Evolutionary conservation across 1,140 invertebrate genomes (phyloP).

Genomic region (Tyrophagus putrescentiae): DNA sequence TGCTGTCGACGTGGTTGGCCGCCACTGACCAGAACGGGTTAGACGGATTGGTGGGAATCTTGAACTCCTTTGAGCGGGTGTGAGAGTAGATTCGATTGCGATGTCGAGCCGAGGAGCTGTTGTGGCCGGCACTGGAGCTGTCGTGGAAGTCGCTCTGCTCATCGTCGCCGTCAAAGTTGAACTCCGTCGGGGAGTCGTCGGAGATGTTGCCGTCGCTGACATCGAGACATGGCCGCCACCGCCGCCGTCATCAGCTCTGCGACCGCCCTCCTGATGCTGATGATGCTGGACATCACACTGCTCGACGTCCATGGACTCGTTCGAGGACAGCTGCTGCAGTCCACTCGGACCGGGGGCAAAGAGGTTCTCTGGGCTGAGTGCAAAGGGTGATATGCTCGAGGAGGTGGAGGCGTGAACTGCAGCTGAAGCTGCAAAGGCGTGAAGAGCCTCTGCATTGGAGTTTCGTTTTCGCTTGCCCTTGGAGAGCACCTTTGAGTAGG

Average conservation of each 20-base stretch:
- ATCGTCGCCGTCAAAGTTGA: conserved; percentile 20
- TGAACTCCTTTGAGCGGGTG: conserved; percentile 10
- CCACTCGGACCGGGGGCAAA: no score
- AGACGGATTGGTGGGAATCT: neutral
- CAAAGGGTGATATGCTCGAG: neutral
- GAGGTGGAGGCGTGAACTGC: neutral
- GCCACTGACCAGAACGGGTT: conserved; percentile 18
- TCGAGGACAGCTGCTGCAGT: no score
- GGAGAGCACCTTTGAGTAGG: neutral
- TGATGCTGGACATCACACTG: neutral
- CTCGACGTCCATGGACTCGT: neutral
- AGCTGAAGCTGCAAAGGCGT: neutral
- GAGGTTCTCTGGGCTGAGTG: no score
- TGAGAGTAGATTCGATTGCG: neutral
- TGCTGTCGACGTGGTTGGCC: neutral
- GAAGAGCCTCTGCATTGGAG: neutral
- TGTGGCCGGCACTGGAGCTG: neutral
- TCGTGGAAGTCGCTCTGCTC: conserved; percentile 22
- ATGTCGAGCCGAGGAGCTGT: neutral
- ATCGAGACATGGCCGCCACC: no score
- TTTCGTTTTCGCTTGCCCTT: conserved; percentile 9
- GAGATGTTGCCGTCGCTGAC: no score
- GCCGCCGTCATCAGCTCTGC: neutral
- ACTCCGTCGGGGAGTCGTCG: conserved; percentile 16
- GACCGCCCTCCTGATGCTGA: neutral